Base-by-base conservation (phyloP, 2,797 vertebrate species). In the Scyliorhinus canicula region DNA sequence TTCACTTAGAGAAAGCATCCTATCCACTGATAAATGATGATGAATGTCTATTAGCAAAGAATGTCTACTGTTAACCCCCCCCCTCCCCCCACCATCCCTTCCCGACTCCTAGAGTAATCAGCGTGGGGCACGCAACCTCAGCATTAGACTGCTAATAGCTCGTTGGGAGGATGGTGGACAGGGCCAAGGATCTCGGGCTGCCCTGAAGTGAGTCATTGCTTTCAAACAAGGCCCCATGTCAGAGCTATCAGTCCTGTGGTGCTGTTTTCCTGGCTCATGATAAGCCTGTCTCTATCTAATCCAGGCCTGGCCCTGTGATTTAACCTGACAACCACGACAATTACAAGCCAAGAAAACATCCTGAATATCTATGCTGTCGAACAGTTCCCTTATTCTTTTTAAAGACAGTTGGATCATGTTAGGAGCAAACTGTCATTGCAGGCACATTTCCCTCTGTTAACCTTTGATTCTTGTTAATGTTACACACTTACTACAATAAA, bases 321-420 rank as follows among this genome's bases (percentile, higher is more conserved):
- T 97, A 97, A 97, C 96, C 96, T 96, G 93, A 94, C 67, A 74
- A 74, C 93, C 93, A 94, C 16, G 67, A 52, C 93, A 94, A 94
- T 94, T 55, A 16, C 47, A 74, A 31, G 67, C 44, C 67, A 94
- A 94, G 21, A 97, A 97, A 97, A 97, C 97, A 96, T 97, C 97
- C 97, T 97, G 96, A 96, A 96, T 96, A 96, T 95, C 96, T 97
- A 96, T 95, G 95, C 35, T 96, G 96, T 97, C 97, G 97, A 93
- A 98, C 98, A 98, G 97, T 98, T 97, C 97, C 96, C 98, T 97
- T 97, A 98, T 98, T 98, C 97, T 98, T 97, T 97, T 96, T 95
- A 96, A 96, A 96, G 96, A 96, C 95, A 97, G 96, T 96, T 97
- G 97, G 98, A 97, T 98, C 97, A 97, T 97, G 95, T 96, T 95